Conservation (phyloP, 2,113 vertebrate species). For the Glaucidium brasilianum region DNA sequence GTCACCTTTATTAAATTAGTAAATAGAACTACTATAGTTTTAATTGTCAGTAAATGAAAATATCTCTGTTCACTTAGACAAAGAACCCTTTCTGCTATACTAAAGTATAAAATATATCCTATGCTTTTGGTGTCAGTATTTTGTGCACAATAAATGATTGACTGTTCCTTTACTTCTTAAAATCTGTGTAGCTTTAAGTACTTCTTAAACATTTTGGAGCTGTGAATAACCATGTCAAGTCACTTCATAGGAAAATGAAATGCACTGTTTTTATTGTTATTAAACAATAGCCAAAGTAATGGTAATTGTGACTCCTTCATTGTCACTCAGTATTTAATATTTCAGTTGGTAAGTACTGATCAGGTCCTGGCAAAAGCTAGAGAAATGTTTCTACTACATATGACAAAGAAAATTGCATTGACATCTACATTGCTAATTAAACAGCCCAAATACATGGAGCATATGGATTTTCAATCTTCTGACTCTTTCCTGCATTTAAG, state of each 20-base stretch:
- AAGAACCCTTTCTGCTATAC: background rate
- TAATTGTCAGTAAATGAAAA: conserved; percentile 8
- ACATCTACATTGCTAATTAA: background rate
- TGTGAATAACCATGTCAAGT: background rate
- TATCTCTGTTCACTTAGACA: background rate
- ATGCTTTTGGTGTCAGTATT: background rate
- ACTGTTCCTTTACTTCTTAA: background rate
- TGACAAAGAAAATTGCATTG: background rate
- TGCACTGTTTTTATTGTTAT: background rate
- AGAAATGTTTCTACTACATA: background rate
- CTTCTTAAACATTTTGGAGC: background rate
- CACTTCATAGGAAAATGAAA: background rate
- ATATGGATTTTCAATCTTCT: background rate
- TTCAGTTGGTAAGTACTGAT: background rate
- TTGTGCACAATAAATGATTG: background rate
- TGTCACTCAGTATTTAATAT: background rate
- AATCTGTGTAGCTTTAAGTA: background rate
- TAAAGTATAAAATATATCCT: background rate
- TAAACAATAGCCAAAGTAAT: background rate
- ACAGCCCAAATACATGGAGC: background rate
- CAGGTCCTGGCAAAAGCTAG: background rate
- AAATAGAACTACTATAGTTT: background rate
- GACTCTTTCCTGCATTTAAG: background rate
- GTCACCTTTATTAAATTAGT: background rate
- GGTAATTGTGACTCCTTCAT: background rate